Percentiles rank a stretch among this genome's conserved stretches.
Evolutionary conservation across 2,113 vertebrate species (phyloP).

Genomic region (Callocephalon fimbriatum): DNA sequence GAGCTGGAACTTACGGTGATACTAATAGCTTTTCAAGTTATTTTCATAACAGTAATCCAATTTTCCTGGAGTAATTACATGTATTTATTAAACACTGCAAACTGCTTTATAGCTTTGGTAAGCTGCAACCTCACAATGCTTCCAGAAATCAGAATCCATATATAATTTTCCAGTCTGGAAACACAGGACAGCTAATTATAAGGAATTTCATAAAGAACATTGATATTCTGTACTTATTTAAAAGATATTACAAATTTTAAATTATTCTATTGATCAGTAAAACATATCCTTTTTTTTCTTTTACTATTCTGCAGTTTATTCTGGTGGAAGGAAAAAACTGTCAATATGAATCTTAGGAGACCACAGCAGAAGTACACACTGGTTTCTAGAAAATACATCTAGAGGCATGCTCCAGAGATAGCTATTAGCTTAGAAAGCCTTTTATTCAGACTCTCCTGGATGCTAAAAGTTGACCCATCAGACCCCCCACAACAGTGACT

Average conservation of each 20-base stretch:
- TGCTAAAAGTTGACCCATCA: not conserved
- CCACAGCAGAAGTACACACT: not conserved
- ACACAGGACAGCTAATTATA: not conserved
- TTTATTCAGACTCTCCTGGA: not conserved
- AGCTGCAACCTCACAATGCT: not conserved
- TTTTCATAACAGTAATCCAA: not conserved
- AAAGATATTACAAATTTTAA: not conserved
- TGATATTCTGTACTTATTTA: not conserved
- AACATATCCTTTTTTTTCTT: not conserved
- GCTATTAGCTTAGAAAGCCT: not conserved
- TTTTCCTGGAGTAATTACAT: not conserved
- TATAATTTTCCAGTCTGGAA: not conserved
- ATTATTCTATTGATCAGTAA: not conserved
- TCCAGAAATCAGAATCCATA: not conserved
- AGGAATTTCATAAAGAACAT: not conserved
- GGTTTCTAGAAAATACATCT: not conserved
- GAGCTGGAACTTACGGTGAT: not conserved
- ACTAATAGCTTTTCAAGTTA: not conserved
- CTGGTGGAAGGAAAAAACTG: not conserved
- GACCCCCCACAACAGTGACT: rapidly evolving
- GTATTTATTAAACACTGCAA: not conserved
- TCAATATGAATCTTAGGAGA: not conserved
- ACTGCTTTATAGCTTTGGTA: not conserved
- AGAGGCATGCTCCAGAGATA: not conserved
- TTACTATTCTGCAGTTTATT: not conserved